phyloP scores from a whole-genome alignment of 2,113 vertebrate species.

The Channa argus region DNA sequence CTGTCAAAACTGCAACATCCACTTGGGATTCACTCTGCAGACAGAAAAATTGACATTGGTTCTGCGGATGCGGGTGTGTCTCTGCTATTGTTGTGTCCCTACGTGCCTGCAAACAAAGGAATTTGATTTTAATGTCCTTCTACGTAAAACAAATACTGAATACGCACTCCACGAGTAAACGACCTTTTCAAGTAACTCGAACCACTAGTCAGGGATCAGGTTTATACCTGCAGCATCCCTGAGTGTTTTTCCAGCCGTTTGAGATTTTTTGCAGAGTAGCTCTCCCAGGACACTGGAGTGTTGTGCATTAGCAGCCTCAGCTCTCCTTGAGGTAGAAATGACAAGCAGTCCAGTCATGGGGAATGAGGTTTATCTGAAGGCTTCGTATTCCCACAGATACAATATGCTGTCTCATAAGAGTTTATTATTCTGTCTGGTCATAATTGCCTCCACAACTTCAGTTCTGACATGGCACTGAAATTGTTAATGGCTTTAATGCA shows the following conservation, averaged over 20 bases:
- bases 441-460: slow-evolving; percentile 18
- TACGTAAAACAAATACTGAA: neutral
- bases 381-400: slow-evolving; percentile 43
- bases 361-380: slow-evolving; percentile 49
- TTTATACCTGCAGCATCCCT: slow-evolving; percentile 26
- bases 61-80: neutral
- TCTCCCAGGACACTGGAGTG: slow-evolving; percentile 60
- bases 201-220: neutral
- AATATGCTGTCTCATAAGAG: slow-evolving; percentile 28
- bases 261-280: slow-evolving; percentile 25
- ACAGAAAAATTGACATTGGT: slow-evolving; percentile 10
- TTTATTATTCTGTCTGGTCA: slow-evolving; percentile 18
- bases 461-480: neutral
- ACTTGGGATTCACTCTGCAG: slow-evolving; percentile 19
- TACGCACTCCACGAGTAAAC: neutral
- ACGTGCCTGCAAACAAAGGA: neutral
- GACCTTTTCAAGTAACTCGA: slow-evolving; percentile 17
- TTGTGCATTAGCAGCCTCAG: slow-evolving; percentile 72
- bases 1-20: slow-evolving; percentile 11
- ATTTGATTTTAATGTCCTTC: slow-evolving; percentile 4
- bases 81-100: neutral
- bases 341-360: slow-evolving; percentile 52
- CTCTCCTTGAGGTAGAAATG: slow-evolving; percentile 58
- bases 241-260: slow-evolving; percentile 45
- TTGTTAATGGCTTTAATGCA: neutral